phyloP scores from a whole-genome alignment of 2,113 vertebrate species.

The Pluvianellus socialis region DNA sequence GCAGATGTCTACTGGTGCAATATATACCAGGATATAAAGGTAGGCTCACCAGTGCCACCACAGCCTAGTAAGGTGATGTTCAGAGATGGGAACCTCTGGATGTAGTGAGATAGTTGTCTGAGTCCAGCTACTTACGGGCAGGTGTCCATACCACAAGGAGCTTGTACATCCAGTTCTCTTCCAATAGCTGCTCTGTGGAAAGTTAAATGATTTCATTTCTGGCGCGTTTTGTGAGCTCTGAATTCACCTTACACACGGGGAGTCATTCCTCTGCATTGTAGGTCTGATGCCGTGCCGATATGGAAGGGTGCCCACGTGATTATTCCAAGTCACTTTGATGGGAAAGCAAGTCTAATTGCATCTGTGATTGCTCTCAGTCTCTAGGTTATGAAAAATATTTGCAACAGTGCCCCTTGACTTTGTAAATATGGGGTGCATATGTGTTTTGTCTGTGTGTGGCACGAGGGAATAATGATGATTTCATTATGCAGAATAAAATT shows the following conservation, averaged over 20 bases:
- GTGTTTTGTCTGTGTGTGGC: constrained; percentile 73
- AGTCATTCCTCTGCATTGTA: constrained; percentile 62
- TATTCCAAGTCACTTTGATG: constrained; percentile 53
- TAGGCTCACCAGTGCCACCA: neutral
- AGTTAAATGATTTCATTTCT: constrained; percentile 46
- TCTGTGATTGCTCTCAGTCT: constrained; percentile 46
- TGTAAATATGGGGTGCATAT: constrained; percentile 64
- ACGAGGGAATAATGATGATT: constrained; percentile 68
- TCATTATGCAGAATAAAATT: constrained; percentile 58
- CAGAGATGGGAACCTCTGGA: neutral
- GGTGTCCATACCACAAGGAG: constrained; percentile 27
- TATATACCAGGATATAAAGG: neutral
- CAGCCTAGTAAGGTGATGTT: neutral
- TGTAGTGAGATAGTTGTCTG: neutral
- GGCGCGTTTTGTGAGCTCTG: neutral
- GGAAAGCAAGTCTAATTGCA: constrained; percentile 33
- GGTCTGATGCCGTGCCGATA: constrained; percentile 62
- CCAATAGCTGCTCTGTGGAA: neutral
- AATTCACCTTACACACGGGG: constrained; percentile 45
- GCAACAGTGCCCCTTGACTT: constrained; percentile 60
- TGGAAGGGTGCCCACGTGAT: constrained; percentile 39
- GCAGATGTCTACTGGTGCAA: neutral
- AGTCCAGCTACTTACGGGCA: neutral
- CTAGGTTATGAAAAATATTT: constrained; percentile 60
- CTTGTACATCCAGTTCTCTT: constrained; percentile 44